A percentile compares a stretch with the other conserved stretches of the same genome.
phyloP scores from a whole-genome alignment of 2,888 invertebrate genomes.

The Parnassius glacialis region DNA sequence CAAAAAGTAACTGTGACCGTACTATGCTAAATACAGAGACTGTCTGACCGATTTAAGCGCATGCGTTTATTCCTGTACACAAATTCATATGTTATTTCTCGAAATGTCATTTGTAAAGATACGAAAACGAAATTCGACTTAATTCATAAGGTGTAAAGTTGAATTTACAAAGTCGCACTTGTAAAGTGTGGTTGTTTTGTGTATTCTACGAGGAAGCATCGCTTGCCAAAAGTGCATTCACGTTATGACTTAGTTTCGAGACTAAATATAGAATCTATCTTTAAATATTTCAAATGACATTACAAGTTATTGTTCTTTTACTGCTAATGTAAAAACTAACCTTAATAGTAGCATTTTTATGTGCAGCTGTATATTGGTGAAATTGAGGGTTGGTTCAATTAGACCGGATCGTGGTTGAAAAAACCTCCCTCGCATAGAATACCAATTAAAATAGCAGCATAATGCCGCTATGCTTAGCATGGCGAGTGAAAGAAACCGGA shows the following conservation, averaged over 20 bases:
- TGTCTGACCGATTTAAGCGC: slow-evolving; percentile 65
- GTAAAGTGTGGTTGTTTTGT: slow-evolving; percentile 29
- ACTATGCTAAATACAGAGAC: slow-evolving; percentile 61
- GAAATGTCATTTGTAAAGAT: slow-evolving; percentile 59
- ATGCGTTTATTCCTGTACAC: slow-evolving; percentile 62
- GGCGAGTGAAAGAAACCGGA: too few relatives aligned
- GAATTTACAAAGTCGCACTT: slow-evolving; percentile 17
- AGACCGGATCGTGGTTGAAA: too few relatives aligned
- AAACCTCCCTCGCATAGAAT: too few relatives aligned
- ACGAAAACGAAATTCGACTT: slow-evolving; percentile 14
- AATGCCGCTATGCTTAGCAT: too few relatives aligned
- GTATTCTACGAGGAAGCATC: slow-evolving; percentile 42
- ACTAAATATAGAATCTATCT: slow-evolving; percentile 35
- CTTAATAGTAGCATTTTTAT: too few relatives aligned
- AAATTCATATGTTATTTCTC: slow-evolving; percentile 54
- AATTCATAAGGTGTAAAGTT: slow-evolving; percentile 12
- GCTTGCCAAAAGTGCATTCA: slow-evolving; percentile 50
- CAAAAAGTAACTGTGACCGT: slow-evolving; percentile 45
- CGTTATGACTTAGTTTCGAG: slow-evolving; percentile 36
- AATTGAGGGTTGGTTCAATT: too few relatives aligned
- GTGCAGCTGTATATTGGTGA: too few relatives aligned
- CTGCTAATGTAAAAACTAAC: too few relatives aligned
- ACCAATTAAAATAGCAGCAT: too few relatives aligned
- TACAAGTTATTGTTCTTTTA: too few relatives aligned
- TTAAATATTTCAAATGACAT: too few relatives aligned